phyloP scores from a whole-genome alignment of 2,888 invertebrate species.

The Hirtodrosophila cameraria region DNA sequence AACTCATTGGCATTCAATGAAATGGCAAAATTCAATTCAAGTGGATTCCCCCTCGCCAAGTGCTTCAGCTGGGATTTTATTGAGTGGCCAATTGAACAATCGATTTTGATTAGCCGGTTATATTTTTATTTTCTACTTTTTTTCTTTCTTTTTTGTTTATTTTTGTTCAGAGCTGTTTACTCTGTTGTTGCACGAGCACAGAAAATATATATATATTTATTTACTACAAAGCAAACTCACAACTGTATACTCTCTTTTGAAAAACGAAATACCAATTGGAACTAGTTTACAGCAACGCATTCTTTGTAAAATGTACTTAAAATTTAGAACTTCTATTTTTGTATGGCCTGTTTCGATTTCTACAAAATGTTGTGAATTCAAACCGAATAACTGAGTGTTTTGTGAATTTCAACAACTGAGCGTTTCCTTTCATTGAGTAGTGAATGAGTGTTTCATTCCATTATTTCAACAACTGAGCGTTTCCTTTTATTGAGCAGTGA shows the following conservation, averaged over 20 bases:
- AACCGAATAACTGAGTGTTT: background rate
- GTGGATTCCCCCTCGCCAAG: constrained; percentile 21
- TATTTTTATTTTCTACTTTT: background rate
- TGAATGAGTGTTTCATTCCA: background rate
- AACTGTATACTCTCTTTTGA: too few species aligned
- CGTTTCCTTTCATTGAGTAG: too few species aligned
- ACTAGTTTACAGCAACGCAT: too few species aligned
- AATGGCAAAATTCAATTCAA: background rate
- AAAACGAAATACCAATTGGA: too few species aligned
- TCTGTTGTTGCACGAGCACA: too few species aligned
- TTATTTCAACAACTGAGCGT: background rate
- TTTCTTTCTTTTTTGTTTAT: background rate
- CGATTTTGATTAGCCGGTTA: constrained; percentile 19
- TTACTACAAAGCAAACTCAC: too few species aligned
- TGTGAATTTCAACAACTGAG: background rate
- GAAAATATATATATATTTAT: too few species aligned
- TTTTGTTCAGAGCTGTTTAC: background rate
- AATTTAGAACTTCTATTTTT: background rate
- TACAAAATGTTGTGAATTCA: background rate
- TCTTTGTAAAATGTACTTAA: too few species aligned
- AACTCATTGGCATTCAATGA: background rate
- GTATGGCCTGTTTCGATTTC: constrained; percentile 1
- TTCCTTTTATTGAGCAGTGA: too few species aligned
- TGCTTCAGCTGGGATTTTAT: constrained; percentile 13
- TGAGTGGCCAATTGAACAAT: constrained; percentile 15